A percentile compares a stretch with the other conserved stretches of the same genome.
These are phyloP conservation scores for Coenonympha arcania DNA, from an alignment of 2,888 invertebrate species.

Conservation along the genomic window DNA sequence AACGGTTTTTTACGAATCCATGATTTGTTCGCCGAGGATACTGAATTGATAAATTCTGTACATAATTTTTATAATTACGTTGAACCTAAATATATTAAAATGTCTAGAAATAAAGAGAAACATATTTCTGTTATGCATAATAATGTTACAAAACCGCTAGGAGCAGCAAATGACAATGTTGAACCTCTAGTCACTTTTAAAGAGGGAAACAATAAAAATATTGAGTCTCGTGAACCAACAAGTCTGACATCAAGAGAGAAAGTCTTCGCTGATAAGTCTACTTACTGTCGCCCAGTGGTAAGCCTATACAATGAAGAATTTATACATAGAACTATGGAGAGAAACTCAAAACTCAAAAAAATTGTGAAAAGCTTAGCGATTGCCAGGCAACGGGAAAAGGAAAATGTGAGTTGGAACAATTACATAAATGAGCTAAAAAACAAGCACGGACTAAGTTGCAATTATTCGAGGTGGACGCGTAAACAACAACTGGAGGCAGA, in stretches of 20 bases:
- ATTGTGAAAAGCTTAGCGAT: conserved; percentile 41
- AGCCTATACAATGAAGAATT: conserved; percentile 40
- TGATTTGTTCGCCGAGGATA: conserved; percentile 3
- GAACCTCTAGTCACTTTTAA: background rate
- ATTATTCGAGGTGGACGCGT: conserved; percentile 12
- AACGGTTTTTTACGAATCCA: conserved; percentile 13
- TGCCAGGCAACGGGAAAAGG: conserved; percentile 44
- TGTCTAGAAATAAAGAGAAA: background rate
- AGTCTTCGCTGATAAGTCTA: conserved; percentile 40
- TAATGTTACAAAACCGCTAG: background rate
- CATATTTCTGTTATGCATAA: background rate
- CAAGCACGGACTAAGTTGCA: conserved; percentile 33
- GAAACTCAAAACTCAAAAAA: conserved; percentile 41
- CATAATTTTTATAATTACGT: background rate
- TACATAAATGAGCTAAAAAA: conserved; percentile 51
- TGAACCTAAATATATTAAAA: background rate
- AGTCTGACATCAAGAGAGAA: conserved; percentile 21
- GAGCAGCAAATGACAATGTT: background rate
- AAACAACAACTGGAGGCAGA: background rate
- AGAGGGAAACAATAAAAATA: background rate
- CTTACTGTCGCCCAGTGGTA: conserved; percentile 42
- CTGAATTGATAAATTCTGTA: background rate
- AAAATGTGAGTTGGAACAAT: conserved; percentile 48
- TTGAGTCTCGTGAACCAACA: background rate
- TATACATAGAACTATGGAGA: conserved; percentile 41